Evolutionary conservation across 1,140 invertebrate species (phyloP), one percentile per base, ranked within the genome.

Genomic region (Chrysomallon squamiferum): DNA sequence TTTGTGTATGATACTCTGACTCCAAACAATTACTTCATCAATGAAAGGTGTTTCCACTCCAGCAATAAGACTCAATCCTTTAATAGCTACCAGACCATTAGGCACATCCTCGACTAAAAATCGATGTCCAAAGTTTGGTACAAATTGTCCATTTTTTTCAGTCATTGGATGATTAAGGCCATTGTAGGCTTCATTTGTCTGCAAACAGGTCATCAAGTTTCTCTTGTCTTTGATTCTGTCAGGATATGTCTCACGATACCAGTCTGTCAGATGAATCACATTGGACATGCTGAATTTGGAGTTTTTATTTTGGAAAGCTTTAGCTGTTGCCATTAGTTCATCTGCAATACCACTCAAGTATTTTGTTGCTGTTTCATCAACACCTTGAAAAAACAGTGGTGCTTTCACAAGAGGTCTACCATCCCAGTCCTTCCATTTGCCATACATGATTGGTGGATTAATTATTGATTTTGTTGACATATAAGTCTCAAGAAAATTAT

Each of bases 381-480:
- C 45, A 6, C 65, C 74, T 38, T 79, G 71, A 54, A 78, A 82
- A 47, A 81, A 78, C 2, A 76, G 63, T 2, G 78, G 78, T 45
- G 65, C 66, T 27, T 72, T 59, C 0, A 52, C n/a, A 9, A 82
- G 25, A 3, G 73, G 63, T 54, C 78, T 73, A 15, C 74, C 72
- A 65, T 82, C 69, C 80, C 80, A 82, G 52, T 79, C 69, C 27
- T 69, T 72, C 78, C 78, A 82, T 9, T 68, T 68, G 6, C 72
- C 71, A 35, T 78, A 75, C 33, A 80, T 65, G 18, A 80, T 75
- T 2, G 72, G 72, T 11, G 77, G 75, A 50, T 75, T 66, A 27
- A 82, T 30, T 49, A 71, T 76, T n/a, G 71, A 63, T 30, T 77
- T 72, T 11, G 75, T 66, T 60, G 69, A 70, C 2, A 80, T 61